phyloP scores from a whole-genome alignment of 2,113 vertebrate genomes.

The Clupea harengus region DNA sequence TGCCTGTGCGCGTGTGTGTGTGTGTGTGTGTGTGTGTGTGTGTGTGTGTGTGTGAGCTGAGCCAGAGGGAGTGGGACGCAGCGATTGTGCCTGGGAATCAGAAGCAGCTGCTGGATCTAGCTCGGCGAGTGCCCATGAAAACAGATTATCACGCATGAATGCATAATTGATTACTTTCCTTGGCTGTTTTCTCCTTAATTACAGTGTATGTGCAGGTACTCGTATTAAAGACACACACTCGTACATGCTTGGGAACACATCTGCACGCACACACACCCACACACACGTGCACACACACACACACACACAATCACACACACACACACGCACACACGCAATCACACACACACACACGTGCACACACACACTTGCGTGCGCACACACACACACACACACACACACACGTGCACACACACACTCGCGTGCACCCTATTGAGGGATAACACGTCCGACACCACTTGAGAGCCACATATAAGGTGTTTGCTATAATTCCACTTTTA shows the following conservation, averaged over 20 bases:
- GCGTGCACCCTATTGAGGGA: neutral
- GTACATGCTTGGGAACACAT: neutral
- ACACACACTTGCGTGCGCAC: neutral
- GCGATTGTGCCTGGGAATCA: neutral
- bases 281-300: neutral
- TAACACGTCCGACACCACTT: constrained; percentile 11
- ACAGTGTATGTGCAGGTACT: constrained; percentile 16
- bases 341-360: neutral
- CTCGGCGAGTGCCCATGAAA: neutral
- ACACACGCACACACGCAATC: neutral
- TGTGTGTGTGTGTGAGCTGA: neutral
- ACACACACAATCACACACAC: neutral
- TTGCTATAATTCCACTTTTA: constrained; percentile 21
- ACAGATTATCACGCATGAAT: constrained; percentile 23
- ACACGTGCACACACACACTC: neutral
- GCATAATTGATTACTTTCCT: constrained; percentile 20
- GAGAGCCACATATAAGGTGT: constrained; percentile 15
- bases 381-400: neutral
- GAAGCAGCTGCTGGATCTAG: neutral
- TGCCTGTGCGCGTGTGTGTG: neutral
- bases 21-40: neutral
- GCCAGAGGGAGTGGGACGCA: neutral
- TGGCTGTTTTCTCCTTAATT: constrained; percentile 18
- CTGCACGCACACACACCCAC: neutral
- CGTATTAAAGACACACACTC: neutral